Evolutionary conservation across 2,113 vertebrate genomes (phyloP).

Genomic region (Myotis lucifugus): DNA sequence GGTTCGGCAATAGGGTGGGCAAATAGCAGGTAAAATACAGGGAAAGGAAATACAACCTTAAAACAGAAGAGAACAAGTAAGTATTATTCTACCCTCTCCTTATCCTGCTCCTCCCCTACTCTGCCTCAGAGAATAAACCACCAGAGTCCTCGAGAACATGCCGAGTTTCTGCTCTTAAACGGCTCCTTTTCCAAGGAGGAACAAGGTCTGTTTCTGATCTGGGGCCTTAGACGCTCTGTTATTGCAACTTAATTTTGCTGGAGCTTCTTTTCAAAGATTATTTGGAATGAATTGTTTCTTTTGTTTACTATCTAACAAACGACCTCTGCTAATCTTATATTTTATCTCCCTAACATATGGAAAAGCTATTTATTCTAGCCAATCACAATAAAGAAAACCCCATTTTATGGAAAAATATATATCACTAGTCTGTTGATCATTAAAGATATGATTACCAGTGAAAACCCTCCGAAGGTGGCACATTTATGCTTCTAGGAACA

Average conservation of each 20-base stretch:
- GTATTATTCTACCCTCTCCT: constrained; percentile 40
- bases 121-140: constrained; percentile 65
- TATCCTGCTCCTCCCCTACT: constrained; percentile 13
- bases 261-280: constrained; percentile 86
- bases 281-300: constrained; percentile 87
- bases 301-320: constrained; percentile 90
- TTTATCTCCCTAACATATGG: constrained; percentile 93
- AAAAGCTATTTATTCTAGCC: constrained; percentile 92
- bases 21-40: neutral
- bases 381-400: constrained; percentile 92
- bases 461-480: constrained; percentile 96
- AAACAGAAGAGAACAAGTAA: constrained; percentile 50
- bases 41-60: constrained; percentile 33
- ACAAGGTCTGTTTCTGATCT: constrained; percentile 76
- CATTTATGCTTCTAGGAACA: constrained; percentile 98
- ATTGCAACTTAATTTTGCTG: constrained; percentile 86
- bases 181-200: constrained; percentile 76
- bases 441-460: constrained; percentile 98
- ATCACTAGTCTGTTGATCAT: constrained; percentile 99
- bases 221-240: constrained; percentile 81
- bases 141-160: constrained; percentile 40
- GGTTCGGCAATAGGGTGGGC: neutral
- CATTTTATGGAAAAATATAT: constrained; percentile 96
- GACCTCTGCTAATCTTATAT: constrained; percentile 90
- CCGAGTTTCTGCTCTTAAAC: constrained; percentile 64